phyloP scores from a whole-genome alignment of 2,113 vertebrate genomes.

The Acrocephalus kingi region DNA sequence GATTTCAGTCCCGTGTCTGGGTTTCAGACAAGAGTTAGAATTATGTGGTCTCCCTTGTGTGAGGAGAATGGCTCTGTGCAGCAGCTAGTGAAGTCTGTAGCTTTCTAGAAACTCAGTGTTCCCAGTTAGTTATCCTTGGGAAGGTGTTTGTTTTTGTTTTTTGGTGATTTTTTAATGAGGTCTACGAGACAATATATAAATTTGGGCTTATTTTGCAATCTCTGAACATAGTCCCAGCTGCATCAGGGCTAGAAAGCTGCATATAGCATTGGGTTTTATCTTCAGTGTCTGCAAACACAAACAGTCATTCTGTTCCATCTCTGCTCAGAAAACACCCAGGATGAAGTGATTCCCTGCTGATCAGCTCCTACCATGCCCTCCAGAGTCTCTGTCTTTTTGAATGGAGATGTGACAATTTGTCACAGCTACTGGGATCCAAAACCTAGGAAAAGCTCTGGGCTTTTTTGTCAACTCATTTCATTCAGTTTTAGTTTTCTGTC shows the following conservation, averaged over 20 bases:
- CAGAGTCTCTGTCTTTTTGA: not conserved
- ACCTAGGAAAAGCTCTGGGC: not conserved
- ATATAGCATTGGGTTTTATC: not conserved
- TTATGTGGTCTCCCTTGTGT: not conserved
- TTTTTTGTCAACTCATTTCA: not conserved
- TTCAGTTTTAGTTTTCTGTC: not conserved
- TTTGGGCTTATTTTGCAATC: not conserved
- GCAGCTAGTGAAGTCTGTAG: not conserved
- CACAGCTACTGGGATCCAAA: not conserved
- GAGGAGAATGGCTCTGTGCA: not conserved
- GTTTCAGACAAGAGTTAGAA: not conserved
- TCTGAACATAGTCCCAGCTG: not conserved
- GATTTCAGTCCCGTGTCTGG: not conserved
- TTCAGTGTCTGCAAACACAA: not conserved
- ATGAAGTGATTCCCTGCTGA: not conserved
- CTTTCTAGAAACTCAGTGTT: not conserved
- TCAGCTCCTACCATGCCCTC: not conserved
- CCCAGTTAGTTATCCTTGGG: not conserved
- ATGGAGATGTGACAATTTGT: not conserved
- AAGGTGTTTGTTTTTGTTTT: not conserved
- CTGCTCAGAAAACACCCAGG: not conserved
- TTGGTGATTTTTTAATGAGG: not conserved
- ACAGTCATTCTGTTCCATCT: not conserved
- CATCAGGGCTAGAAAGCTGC: not conserved
- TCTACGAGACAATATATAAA: not conserved